Conservation (phyloP, 2,888 invertebrate species). For the Drosophila picticornis region DNA sequence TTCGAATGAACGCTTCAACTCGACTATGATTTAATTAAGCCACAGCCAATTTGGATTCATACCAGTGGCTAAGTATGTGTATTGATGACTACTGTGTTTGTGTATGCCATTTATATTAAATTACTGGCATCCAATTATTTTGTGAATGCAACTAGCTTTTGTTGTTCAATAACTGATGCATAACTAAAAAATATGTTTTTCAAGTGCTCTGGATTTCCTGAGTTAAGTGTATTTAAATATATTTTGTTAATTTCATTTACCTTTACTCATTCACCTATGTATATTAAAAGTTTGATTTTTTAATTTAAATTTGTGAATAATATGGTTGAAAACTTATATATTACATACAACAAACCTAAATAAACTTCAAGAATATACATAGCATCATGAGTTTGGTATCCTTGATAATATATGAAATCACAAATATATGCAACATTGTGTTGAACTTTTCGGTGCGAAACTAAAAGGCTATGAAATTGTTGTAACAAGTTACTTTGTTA, state of each 20-base stretch:
- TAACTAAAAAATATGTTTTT: not conserved
- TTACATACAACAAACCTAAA: not conserved
- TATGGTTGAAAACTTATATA: not conserved
- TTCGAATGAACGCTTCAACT: conserved; percentile 45
- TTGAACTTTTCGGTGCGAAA: not conserved
- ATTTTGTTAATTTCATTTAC: not conserved
- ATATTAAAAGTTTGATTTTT: not conserved
- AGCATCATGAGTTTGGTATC: not conserved
- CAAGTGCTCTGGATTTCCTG: not conserved
- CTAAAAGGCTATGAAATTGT: not conserved
- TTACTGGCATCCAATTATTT: conserved; percentile 18
- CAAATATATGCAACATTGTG: not conserved
- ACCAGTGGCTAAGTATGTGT: conserved; percentile 6
- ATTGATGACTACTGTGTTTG: conserved; percentile 13
- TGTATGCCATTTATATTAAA: conserved; percentile 7
- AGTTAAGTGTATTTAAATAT: not conserved
- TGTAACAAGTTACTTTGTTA: not conserved
- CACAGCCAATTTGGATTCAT: conserved; percentile 29
- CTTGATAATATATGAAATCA: not conserved
- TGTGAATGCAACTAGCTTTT: conserved; percentile 5
- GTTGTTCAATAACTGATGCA: not conserved
- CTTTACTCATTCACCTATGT: not conserved
- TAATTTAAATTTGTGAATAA: not conserved
- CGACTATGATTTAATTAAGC: conserved; percentile 65
- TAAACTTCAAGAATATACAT: not conserved